Base-by-base conservation (phyloP, 2,113 vertebrate species). In the Lagopus muta region DNA sequence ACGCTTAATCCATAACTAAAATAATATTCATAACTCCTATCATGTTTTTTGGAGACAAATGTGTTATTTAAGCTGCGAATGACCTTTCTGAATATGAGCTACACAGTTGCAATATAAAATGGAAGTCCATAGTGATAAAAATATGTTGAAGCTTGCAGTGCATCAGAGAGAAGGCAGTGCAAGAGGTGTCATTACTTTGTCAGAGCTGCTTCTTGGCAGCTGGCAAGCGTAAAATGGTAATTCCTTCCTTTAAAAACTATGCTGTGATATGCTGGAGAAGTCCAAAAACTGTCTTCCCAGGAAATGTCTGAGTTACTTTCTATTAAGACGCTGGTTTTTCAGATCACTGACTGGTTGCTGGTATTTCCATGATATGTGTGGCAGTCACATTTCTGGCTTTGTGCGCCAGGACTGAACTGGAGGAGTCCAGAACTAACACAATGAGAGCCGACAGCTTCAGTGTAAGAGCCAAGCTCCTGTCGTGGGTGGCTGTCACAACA, bases 1-100 rank as follows among this genome's bases (percentile, higher is more conserved):
- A 36, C 19, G 43, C 58, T 69, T 82, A 66, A 90, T 75, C 73
- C 77, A 38, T 60, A 87, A 54, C 70, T 82, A 79, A 93, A 96
- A 89, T 62, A 87, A 87, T 86, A 73, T 61, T 83, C 20, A 72
- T 89, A 90, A 22, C 45, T 86, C 13, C 42, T 74, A 5, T 79
- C 30, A 25, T 36, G 3, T 28, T 89, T 80, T 80, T 47, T 64
- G 36, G 50, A 73, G 36, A 48, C 16, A 69, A 77, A 52, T 36
- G 43, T 87, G 83, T 87, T 86, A 40, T 72, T 81, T 82, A 70
- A 90, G 32, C 57, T 75, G 61, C 52, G 34, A 60, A 19, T 82
- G 52, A 57, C 43, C 66, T 82, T 54, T 87, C 40, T 54, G 62
- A 87, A 52, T 47, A 82, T 17, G 54, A 34, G 9, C 20, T 47